phyloP scores from a whole-genome alignment of 2,797 vertebrate genomes.

The Serranus cabrilla region DNA sequence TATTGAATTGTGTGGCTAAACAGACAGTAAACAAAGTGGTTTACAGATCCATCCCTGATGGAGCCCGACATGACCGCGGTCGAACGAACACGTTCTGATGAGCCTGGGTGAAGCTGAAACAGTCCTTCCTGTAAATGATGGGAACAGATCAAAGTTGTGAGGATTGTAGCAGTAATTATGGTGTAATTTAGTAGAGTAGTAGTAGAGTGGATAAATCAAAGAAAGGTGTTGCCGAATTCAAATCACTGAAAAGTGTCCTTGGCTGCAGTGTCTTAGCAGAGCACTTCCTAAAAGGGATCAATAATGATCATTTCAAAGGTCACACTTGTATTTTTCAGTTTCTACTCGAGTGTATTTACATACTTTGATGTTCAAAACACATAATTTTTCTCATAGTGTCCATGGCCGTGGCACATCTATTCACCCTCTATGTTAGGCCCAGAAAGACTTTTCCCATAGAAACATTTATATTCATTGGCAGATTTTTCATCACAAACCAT shows the following conservation, averaged over 20 bases:
- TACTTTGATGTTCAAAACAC: too few relatives aligned
- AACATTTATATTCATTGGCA: too few relatives aligned
- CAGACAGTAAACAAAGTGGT: constrained; percentile 2
- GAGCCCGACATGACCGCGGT: neutral
- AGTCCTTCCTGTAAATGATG: neutral
- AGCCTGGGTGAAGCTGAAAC: neutral
- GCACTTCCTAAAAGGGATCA: neutral
- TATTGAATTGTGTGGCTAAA: neutral
- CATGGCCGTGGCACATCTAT: too few relatives aligned
- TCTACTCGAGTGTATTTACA: too few relatives aligned
- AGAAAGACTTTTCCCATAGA: too few relatives aligned
- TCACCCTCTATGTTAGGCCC: too few relatives aligned
- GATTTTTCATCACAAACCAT: too few relatives aligned
- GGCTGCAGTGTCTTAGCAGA: neutral
- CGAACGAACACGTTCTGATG: neutral
- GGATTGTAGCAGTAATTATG: neutral
- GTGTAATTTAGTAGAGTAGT: neutral
- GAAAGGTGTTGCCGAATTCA: neutral
- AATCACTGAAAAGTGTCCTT: neutral
- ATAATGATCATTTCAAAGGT: too few relatives aligned
- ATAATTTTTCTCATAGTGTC: too few relatives aligned
- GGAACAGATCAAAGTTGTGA: neutral
- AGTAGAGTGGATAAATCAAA: neutral
- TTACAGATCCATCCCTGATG: constrained; percentile 11
- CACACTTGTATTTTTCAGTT: too few relatives aligned